phyloP scores from a whole-genome alignment of 2,888 invertebrate genomes.

The Celastrina argiolus region DNA sequence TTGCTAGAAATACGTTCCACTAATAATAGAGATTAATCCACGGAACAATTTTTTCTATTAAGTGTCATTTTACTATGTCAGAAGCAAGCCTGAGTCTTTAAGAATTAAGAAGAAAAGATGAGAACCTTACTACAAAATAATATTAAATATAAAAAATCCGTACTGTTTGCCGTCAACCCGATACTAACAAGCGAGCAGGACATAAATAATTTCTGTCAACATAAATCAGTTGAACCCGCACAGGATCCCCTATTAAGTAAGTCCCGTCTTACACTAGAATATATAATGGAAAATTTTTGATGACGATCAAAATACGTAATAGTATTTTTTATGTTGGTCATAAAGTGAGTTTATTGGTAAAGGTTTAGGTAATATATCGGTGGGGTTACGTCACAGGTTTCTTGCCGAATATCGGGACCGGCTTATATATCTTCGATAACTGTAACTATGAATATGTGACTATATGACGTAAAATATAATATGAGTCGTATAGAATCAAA shows the following conservation, averaged over 20 bases:
- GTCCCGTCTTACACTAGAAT: conserved; percentile 13
- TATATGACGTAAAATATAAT: no score
- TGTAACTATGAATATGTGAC: no score
- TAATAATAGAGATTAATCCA: no score
- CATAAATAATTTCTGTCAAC: conserved; percentile 20
- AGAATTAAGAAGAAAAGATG: no score
- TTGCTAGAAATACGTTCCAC: no score
- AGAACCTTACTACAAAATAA: no score
- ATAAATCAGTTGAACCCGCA: conserved; percentile 6
- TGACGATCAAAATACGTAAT: conserved; percentile 12
- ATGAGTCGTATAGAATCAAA: no score
- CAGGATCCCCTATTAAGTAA: conserved; percentile 18
- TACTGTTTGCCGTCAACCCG: neutral
- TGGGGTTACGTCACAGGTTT: neutral
- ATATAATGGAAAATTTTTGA: conserved; percentile 15
- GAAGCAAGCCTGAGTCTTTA: no score
- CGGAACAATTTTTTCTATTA: no score
- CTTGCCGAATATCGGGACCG: neutral
- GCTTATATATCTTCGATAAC: neutral
- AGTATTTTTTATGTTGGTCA: conserved; percentile 19
- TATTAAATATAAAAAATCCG: neutral
- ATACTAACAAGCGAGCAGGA: conserved; percentile 10
- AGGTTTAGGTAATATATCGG: neutral
- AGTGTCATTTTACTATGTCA: no score
- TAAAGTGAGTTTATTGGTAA: conserved; percentile 8